These are phyloP conservation scores for Xiphydria camelus DNA, from an alignment of 2,888 invertebrate genomes.

Conservation along the genomic window DNA sequence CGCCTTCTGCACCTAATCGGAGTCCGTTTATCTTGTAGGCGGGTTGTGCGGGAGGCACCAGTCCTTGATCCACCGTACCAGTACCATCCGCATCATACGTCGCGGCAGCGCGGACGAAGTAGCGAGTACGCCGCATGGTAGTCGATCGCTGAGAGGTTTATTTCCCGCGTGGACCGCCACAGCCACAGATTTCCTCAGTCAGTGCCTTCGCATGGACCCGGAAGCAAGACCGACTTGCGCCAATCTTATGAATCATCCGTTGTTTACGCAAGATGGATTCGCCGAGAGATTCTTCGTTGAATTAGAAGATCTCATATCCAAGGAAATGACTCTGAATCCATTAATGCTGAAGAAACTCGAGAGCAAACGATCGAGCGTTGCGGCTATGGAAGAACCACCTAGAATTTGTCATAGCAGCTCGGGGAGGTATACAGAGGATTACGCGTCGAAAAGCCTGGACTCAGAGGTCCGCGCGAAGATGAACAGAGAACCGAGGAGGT, in stretches of 20 bases:
- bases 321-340: constrained; percentile 65
- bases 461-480: background rate
- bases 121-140: constrained; percentile 32
- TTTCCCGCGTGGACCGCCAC: constrained; percentile 56
- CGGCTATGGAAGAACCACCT: constrained; percentile 30
- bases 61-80: constrained; percentile 32
- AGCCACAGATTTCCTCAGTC: constrained; percentile 62
- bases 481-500: background rate
- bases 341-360: constrained; percentile 53
- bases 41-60: constrained; percentile 42
- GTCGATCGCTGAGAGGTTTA: constrained; percentile 50
- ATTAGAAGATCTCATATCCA: constrained; percentile 66
- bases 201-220: constrained; percentile 69
- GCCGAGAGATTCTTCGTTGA: constrained; percentile 69
- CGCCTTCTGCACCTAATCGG: too few species aligned
- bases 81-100: constrained; percentile 48
- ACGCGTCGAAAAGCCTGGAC: background rate
- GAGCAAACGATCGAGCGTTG: constrained; percentile 28
- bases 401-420: constrained; percentile 36
- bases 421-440: constrained; percentile 35
- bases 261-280: constrained; percentile 71
- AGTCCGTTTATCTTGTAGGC: too few species aligned
- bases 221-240: constrained; percentile 65
- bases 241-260: constrained; percentile 67
- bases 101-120: constrained; percentile 35